Conservation (phyloP, 2,113 vertebrate genomes). For the Crocuta crocuta region DNA sequence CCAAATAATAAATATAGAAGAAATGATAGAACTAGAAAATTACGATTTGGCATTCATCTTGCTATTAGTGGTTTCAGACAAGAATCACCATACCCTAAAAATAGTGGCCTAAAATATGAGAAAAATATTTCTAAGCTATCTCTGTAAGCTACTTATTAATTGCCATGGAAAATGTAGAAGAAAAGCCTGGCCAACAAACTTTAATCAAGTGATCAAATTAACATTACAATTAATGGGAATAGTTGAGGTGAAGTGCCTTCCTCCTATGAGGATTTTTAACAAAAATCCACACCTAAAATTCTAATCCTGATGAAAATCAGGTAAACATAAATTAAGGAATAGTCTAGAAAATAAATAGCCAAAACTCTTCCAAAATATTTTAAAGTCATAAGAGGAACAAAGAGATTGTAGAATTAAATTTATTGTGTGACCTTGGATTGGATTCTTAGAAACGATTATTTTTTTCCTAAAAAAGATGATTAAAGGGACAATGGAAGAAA, state of each 20-base stretch:
- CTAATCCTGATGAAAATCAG: background rate
- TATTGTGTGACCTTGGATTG: background rate
- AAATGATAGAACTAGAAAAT: background rate
- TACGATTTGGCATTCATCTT: background rate
- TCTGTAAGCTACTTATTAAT: background rate
- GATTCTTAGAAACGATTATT: background rate
- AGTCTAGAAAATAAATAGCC: background rate
- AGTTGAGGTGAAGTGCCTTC: background rate
- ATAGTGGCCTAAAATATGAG: background rate
- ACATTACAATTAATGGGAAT: background rate
- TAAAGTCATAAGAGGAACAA: background rate
- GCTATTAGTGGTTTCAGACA: background rate
- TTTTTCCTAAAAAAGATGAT: background rate
- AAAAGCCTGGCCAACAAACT: background rate
- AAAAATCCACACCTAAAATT: background rate
- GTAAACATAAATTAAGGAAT: background rate
- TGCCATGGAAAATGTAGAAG: background rate
- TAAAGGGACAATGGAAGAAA: background rate
- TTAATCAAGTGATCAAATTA: background rate
- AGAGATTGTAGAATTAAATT: background rate
- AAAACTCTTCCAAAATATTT: background rate
- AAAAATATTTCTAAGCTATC: background rate
- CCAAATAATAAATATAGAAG: background rate
- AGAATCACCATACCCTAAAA: background rate
- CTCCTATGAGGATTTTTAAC: background rate